phyloP scores from a whole-genome alignment of 2,113 vertebrate species.

The Tamias sibiricus region DNA sequence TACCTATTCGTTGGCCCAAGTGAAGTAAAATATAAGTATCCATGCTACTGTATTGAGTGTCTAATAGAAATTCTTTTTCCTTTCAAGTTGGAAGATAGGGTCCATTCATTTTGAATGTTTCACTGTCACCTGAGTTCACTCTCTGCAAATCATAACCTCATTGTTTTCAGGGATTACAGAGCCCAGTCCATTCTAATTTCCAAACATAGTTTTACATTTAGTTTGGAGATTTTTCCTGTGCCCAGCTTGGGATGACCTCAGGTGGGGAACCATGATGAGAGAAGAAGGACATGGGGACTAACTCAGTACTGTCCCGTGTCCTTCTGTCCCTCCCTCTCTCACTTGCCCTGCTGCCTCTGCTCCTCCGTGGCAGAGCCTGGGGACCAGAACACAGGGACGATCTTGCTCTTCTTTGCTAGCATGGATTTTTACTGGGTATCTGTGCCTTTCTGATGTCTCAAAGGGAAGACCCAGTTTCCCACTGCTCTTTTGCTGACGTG shows the following conservation, averaged over 20 bases:
- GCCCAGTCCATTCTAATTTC: not conserved
- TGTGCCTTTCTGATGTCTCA: not conserved
- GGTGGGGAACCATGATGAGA: not conserved
- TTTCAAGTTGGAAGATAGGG: not conserved
- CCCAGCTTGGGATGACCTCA: not conserved
- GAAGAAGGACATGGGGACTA: not conserved
- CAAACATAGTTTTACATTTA: not conserved
- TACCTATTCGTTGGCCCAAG: not conserved
- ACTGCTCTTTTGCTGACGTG: not conserved
- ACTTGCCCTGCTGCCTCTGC: not conserved
- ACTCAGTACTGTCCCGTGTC: not conserved
- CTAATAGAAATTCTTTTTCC: not conserved
- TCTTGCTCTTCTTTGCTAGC: not conserved
- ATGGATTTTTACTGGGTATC: not conserved
- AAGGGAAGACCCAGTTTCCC: not conserved
- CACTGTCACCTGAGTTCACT: not conserved
- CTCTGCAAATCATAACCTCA: not conserved
- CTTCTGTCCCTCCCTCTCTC: not conserved
- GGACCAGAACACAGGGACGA: not conserved
- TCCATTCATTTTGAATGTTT: not conserved
- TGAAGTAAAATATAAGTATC: not conserved
- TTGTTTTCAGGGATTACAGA: not conserved
- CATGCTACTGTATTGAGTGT: not conserved
- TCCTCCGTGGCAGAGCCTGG: not conserved
- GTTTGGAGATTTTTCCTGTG: not conserved